These are phyloP conservation scores for Sanderia malayensis DNA, from an alignment of 30 jellyfish, hydroid and myxozoan species.

Conservation along the genomic window DNA sequence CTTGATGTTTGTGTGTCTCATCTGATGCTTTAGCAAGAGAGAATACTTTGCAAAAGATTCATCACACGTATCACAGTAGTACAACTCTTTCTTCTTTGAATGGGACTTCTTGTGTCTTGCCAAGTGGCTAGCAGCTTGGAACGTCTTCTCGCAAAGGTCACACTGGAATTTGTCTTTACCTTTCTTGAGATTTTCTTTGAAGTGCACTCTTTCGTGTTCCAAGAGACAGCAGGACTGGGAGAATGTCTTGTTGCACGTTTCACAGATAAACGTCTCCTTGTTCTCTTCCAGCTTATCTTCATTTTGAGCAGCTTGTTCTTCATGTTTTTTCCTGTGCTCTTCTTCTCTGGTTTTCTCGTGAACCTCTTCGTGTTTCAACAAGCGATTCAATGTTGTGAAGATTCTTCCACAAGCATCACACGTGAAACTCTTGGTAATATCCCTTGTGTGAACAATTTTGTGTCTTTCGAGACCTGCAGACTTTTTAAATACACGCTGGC, in stretches of 20 bases:
- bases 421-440: conserved; percentile 17
- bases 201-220: conserved; percentile 54
- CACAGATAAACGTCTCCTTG: conserved; percentile 47
- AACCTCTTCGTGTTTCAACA: conserved; percentile 43
- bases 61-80: conserved; percentile 43
- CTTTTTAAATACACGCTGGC: conserved; percentile 29
- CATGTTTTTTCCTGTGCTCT: conserved; percentile 54
- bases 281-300: conserved; percentile 29
- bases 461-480: conserved; percentile 56
- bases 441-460: conserved; percentile 36
- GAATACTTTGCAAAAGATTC: conserved; percentile 23
- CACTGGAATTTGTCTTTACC: conserved; percentile 46
- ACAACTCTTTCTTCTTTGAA: conserved; percentile 24
- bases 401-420: conserved; percentile 56
- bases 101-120: conserved; percentile 58
- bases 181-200: conserved; percentile 45
- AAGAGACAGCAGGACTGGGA: conserved; percentile 52
- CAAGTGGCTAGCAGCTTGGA: conserved; percentile 57
- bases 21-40: conserved; percentile 28
- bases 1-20: conserved; percentile 36
- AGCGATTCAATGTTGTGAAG: conserved; percentile 48
- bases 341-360: conserved; percentile 63
- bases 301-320: conserved; percentile 9
- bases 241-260: conserved; percentile 48
- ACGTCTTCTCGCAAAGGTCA: conserved; percentile 33